A percentile compares a stretch with the other conserved stretches of the same genome.
Conservation (phyloP, 2,888 invertebrate species). For the Laothoe populi region DNA sequence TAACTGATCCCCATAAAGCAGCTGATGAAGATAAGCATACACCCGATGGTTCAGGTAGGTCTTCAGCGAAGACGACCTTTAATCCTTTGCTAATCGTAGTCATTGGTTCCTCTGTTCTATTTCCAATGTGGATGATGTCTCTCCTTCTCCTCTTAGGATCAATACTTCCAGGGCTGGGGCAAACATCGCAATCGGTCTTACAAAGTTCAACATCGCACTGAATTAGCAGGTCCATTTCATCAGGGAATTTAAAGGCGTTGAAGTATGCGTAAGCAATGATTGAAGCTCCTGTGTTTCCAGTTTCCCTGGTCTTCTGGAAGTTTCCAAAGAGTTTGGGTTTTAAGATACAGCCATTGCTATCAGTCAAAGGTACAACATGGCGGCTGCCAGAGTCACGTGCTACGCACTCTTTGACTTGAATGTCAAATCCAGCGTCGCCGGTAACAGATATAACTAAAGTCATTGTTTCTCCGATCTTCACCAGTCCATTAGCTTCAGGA, state of each 20-base stretch:
- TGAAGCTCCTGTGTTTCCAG: slow-evolving; percentile 89
- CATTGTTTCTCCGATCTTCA: slow-evolving; percentile 93
- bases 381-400: slow-evolving; percentile 89
- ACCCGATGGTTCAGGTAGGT: slow-evolving; percentile 77
- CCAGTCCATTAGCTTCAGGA: slow-evolving; percentile 89
- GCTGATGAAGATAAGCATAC: slow-evolving; percentile 87
- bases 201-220: slow-evolving; percentile 93
- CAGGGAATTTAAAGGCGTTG: slow-evolving; percentile 93
- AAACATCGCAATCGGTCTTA: slow-evolving; percentile 91
- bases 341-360: slow-evolving; percentile 90
- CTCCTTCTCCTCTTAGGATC: slow-evolving; percentile 76
- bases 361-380: slow-evolving; percentile 88
- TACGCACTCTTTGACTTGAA: slow-evolving; percentile 90
- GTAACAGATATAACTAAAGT: slow-evolving; percentile 92
- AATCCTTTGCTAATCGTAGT: slow-evolving; percentile 87
- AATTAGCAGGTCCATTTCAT: slow-evolving; percentile 92
- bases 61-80: slow-evolving; percentile 88
- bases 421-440: slow-evolving; percentile 91
- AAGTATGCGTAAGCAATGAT: slow-evolving; percentile 92
- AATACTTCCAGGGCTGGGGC: slow-evolving; percentile 87
- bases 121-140: slow-evolving; percentile 73
- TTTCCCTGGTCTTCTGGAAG: slow-evolving; percentile 92
- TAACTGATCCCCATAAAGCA: slow-evolving; percentile 86
- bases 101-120: slow-evolving; percentile 83
- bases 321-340: slow-evolving; percentile 92